Evolutionary conservation across 92 coral and sea anemone genomes (phyloP), one percentile per base, ranked within the genome.

Genomic region (Epizoanthus ramosus): DNA sequence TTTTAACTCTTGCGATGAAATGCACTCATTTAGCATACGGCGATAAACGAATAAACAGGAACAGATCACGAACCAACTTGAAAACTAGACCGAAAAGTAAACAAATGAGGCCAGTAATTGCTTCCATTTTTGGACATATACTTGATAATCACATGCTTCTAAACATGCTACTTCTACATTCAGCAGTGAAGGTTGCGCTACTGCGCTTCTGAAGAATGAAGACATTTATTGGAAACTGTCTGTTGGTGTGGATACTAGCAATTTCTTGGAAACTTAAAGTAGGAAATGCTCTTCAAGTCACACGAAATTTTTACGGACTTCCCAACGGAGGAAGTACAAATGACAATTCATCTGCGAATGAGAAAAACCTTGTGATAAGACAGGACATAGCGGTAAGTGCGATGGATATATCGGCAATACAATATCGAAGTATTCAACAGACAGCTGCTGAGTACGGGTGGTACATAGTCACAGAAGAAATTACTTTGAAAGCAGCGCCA

Each of bases 381-480:
- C 91, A 91, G 76, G 74, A 85, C 57, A 79, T 88, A 60, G 89
- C 88, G 69, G 94, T 91, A 71, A 53, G 94, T 68, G 10, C 3
- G 16, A n/a, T 25, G 21, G 10, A 45, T 45, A 16, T 19, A n/a
- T 47, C 0, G 17, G 45, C 18, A 73, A 21, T 25, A 41, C 31
- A 28, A 28, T 2, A 28, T 28, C 31, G 31, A 28, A 28, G 31
- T 28, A 28, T 28, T 28, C 31, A 28, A 0, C 0, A 28, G 31
- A 28, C 2, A 28, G 31, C 31, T 28, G 31, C 31, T 28, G 31
- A 28, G 31, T 0, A 28, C 31, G 31, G 31, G 2, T 28, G 31
- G 31, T 28, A 28, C 31, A 28, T 2, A 28, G 31, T 28, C 2
- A 28, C 1, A 28, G 31, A 28, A 28, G 0, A 28, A 28, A 28